Evolutionary conservation across 2,797 vertebrate genomes (phyloP).

Genomic region (Hemibagrus guttatus): DNA sequence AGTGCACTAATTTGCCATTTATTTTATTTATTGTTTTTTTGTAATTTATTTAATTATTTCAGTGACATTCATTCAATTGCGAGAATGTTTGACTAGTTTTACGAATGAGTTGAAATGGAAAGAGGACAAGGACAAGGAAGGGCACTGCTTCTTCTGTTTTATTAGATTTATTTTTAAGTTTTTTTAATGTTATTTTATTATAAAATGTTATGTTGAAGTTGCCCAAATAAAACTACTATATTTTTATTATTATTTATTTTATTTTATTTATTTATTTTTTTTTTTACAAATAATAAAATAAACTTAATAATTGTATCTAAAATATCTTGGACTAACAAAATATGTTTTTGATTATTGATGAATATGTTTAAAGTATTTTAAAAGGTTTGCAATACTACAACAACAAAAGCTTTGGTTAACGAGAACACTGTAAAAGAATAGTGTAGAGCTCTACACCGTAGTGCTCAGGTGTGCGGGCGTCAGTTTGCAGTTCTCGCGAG

Average conservation of each 20-base stretch:
- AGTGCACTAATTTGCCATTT: conserved; percentile 45
- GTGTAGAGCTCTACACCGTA: not conserved
- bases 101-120: not conserved
- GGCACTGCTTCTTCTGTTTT: not conserved
- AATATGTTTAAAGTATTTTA: not conserved
- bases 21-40: conserved; percentile 42
- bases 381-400: not conserved
- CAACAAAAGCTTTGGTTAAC: not conserved
- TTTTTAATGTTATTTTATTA: not conserved
- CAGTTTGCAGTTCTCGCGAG: conserved; percentile 27
- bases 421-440: not conserved
- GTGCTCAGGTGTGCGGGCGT: not conserved
- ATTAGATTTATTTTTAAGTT: not conserved
- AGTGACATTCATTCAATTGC: not conserved
- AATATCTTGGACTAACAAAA: not conserved
- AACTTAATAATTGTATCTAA: not conserved
- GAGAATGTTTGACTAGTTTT: conserved; percentile 2
- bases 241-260: not conserved
- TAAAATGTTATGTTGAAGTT: not conserved
- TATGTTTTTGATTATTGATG: not conserved
- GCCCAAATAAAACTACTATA: not conserved
- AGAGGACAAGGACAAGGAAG: conserved; percentile 22
- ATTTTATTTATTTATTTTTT: not conserved
- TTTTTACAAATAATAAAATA: not conserved
- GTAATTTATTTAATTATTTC: conserved; percentile 34